Evolutionary conservation across 2,888 invertebrate genomes (phyloP), one percentile per base, ranked within the genome.

Genomic region (Choreutis nemorana): DNA sequence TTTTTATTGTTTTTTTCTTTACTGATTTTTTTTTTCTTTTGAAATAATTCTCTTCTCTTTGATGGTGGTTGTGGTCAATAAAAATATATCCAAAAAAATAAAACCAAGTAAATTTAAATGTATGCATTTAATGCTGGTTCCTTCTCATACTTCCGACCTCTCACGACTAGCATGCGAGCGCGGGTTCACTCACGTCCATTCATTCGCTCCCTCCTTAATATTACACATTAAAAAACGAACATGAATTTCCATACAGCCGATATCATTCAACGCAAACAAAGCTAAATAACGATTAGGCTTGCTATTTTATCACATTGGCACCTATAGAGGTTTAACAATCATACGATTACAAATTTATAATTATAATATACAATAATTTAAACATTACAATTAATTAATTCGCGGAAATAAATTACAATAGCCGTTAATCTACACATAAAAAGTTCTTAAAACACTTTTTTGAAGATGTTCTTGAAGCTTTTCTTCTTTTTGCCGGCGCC

Each of bases 391-490:
- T 48, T 52, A 53, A 55, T 53, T n/a, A n/a, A 66, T 61, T 62
- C 53, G 66, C 62, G 41, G 54, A 65, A 71, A 71, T 70, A 71
- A 64, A 65, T 70, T 64, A 68, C 58, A 64, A 55, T 55, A 64
- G 62, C 55, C 34, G 31, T 46, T 41, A 26, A 28, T 14, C 15
- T 11, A 23, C 22, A 34, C 28, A 21, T 30, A 32, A 14, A 18
- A 26, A 44, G 46, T 50, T 41, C 44, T 84, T 81, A 88, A 80
- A 91, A 91, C 56, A 91, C 86, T 80, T 89, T 90, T 48, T 85
- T 89, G 55, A 90, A 83, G 58, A 91, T 85, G 66, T 86, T 87
- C 60, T 87, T 90, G 41, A 91, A 81, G 50, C 87, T 83, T 52
- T 86, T 85, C 48, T 75, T 81, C 59, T 86, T 89, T 48, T 85